Evolutionary conservation across 2,888 invertebrate species (phyloP), one percentile per base, ranked within the genome.

Genomic region (Acanthosoma haemorrhoidale): DNA sequence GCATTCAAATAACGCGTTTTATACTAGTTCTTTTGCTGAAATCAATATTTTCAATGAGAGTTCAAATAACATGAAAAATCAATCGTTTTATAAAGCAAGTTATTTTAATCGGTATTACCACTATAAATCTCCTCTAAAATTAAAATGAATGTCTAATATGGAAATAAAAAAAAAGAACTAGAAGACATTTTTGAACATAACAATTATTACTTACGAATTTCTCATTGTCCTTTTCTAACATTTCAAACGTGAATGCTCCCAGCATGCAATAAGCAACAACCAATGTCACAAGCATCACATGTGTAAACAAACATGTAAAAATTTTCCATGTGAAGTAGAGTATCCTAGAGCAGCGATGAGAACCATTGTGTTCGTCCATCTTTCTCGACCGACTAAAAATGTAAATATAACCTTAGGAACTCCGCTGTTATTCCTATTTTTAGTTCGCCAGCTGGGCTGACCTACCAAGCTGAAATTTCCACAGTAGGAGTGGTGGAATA

Each of bases 181-280:
- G n/a, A n/a, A n/a, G n/a, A n/a, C n/a, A n/a, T n/a, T n/a, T n/a
- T n/a, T n/a, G n/a, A n/a, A n/a, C n/a, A n/a, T n/a, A n/a, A n/a
- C n/a, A n/a, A n/a, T n/a, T n/a, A 11, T 2, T 69, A 77, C 81
- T 79, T 79, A 91, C 92, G 81, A 87, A 84, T 76, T 82, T 83
- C 79, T 93, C 93, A 77, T 92, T 86, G 60, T 85, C 84, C 5
- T 86, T 84, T 78, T 94, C 93, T 70, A 94, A 82, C 63, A 84
- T 83, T 80, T 89, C 88, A 81, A 95, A 94, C 71, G 92, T 88
- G 78, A 89, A 88, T 15, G 94, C 94, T 8, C 94, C 94, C 69
- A 92, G 86, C 76, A 94, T 86, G 81, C 94, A 94, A 82, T 95
- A 95, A 32, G 91, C 89, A 73, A 94, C 92, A 75, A 95, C 94